Conservation (phyloP, 1,140 invertebrate species). For the Psilanteris sp. region DNA sequence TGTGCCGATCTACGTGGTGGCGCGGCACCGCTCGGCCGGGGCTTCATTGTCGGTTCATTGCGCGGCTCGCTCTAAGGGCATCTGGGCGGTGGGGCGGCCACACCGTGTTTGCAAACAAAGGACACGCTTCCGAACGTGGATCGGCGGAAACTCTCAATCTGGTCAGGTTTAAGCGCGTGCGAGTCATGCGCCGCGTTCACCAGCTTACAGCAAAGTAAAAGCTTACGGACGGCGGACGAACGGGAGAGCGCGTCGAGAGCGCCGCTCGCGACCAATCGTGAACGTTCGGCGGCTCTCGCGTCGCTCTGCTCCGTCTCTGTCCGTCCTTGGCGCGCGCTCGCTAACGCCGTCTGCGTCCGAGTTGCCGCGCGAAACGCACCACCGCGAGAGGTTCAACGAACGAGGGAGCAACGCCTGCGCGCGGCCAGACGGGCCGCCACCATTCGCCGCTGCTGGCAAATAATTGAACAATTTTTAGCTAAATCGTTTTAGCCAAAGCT, state of each 20-base stretch:
- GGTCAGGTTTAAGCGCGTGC: constrained; percentile 17
- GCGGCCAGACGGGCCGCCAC: constrained; percentile 13
- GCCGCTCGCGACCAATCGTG: constrained; percentile 40
- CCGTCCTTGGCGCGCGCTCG: constrained; percentile 9
- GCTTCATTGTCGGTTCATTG: background rate
- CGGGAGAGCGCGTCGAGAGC: constrained; percentile 30
- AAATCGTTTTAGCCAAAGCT: too few species aligned
- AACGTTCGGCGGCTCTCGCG: constrained; percentile 53
- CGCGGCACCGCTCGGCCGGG: constrained; percentile 10
- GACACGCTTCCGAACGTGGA: constrained; percentile 5
- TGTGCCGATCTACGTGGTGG: constrained; percentile 17
- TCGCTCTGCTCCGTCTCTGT: constrained; percentile 26
- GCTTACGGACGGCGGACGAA: constrained; percentile 32
- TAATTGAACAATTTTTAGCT: constrained; percentile 55
- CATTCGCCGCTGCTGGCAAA: constrained; percentile 37
- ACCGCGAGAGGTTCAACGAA: constrained; percentile 62
- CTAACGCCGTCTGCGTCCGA: constrained; percentile 42
- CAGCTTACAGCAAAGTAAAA: constrained; percentile 73
- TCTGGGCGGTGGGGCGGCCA: too few species aligned
- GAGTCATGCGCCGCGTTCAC: constrained; percentile 65
- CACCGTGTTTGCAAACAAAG: constrained; percentile 33
- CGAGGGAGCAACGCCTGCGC: constrained; percentile 63
- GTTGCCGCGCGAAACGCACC: constrained; percentile 63
- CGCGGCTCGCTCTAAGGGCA: too few species aligned
- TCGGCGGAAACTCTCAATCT: background rate